These are phyloP conservation scores for Aethes cnicana DNA, from an alignment of 2,888 invertebrate genomes.

Conservation along the genomic window DNA sequence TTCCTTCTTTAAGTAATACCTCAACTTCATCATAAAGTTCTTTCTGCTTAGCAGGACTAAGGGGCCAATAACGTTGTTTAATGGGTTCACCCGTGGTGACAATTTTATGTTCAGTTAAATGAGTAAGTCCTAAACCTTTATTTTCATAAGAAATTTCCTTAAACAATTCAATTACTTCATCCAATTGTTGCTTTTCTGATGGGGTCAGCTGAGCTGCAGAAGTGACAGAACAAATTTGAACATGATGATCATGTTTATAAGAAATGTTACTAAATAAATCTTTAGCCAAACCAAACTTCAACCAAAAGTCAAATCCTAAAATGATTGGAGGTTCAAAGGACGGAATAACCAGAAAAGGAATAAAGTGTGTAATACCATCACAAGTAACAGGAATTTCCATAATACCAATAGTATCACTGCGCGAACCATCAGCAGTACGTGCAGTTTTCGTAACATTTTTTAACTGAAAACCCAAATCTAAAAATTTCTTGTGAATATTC, in stretches of 20 bases:
- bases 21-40: conserved; percentile 4
- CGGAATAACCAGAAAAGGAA: conserved; percentile 1
- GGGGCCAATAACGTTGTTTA: conserved; percentile 1
- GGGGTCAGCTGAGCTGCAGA: not conserved
- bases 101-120: conserved; percentile 2
- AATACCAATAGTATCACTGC: not conserved
- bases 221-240: not conserved
- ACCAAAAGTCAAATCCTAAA: conserved; percentile 9
- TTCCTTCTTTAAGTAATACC: not conserved
- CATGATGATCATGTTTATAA: not conserved
- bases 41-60: conserved; percentile 1
- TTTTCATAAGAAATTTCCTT: conserved; percentile 3
- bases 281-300: not conserved
- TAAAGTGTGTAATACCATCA: not conserved
- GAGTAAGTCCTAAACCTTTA: conserved; percentile 3
- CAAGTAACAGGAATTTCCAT: conserved; percentile 4
- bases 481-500: not conserved
- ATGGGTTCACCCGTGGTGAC: not conserved
- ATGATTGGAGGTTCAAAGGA: conserved; percentile 11
- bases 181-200: not conserved
- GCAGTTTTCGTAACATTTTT: not conserved
- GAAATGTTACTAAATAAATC: conserved; percentile 5
- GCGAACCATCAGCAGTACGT: conserved; percentile 7
- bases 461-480: not conserved
- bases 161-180: not conserved